These are phyloP conservation scores for Phyllotis vaccarum DNA, from an alignment of 2,797 vertebrate species.

Conservation along the genomic window DNA sequence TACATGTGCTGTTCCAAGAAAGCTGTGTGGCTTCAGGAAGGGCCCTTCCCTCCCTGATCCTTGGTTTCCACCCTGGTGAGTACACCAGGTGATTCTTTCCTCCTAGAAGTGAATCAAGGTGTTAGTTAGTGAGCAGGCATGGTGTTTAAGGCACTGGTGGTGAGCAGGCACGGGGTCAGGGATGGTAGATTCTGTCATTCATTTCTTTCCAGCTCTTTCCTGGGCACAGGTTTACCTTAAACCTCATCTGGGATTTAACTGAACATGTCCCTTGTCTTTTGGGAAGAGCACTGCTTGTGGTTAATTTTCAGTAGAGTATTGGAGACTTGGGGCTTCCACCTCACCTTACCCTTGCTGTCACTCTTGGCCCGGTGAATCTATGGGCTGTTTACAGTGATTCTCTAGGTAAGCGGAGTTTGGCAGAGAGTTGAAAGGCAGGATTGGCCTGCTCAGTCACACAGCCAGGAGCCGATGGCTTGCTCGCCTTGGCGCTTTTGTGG, in stretches of 20 bases:
- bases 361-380: not conserved
- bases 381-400: too few species aligned
- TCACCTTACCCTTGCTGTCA: not conserved
- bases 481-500: not conserved
- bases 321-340: not conserved
- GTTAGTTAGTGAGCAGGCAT: not conserved
- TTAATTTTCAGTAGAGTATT: not conserved
- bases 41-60: not conserved
- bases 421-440: slow-evolving; percentile 31
- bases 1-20: not conserved
- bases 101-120: not conserved
- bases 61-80: not conserved
- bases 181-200: not conserved
- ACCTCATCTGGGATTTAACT: not conserved
- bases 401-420: not conserved
- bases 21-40: not conserved
- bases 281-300: not conserved
- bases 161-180: not conserved
- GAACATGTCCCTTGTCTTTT: not conserved
- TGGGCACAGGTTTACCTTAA: not conserved
- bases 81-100: not conserved
- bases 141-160: not conserved
- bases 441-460: not conserved
- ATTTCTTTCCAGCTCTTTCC: not conserved
- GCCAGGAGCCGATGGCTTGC: not conserved